These are phyloP conservation scores for Daktulosphaira vitifoliae DNA, from an alignment of 1,140 invertebrate genomes.

Conservation along the genomic window DNA sequence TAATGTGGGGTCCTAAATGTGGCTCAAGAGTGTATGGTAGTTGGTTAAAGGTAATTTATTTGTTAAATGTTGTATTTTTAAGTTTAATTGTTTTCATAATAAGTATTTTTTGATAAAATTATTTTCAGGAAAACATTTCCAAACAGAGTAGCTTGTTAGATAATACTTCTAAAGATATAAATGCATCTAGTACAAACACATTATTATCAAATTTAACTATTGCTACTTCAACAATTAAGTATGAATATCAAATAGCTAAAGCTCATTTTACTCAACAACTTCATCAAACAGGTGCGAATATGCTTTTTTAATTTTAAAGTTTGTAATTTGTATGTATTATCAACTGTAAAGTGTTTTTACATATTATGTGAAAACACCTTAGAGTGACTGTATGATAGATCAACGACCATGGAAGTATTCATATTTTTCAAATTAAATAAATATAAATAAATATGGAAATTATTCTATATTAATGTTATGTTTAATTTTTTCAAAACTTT, in stretches of 20 bases:
- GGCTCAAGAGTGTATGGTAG: slow-evolving; percentile 61
- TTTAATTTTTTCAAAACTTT: too few species aligned
- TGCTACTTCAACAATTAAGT: not conserved
- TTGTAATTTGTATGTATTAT: too few species aligned
- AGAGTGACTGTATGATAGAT: too few species aligned
- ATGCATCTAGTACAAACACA: not conserved
- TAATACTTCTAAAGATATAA: not conserved
- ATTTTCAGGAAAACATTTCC: not conserved
- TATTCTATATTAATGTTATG: too few species aligned
- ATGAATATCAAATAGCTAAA: slow-evolving; percentile 15
- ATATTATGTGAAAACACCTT: too few species aligned
- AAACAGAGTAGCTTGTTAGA: not conserved
- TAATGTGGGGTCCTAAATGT: slow-evolving; percentile 64
- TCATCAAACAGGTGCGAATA: not conserved
- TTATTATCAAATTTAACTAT: not conserved
- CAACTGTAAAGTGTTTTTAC: too few species aligned
- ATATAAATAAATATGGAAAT: too few species aligned
- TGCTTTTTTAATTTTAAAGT: too few species aligned
- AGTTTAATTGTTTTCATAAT: not conserved
- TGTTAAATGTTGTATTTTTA: not conserved
- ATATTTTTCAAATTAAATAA: too few species aligned
- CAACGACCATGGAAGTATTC: too few species aligned
- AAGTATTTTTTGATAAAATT: not conserved
- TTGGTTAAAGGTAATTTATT: slow-evolving; percentile 53
- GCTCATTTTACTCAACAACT: slow-evolving; percentile 17